phyloP scores from a whole-genome alignment of 2,113 vertebrate genomes.

The Apaloderma vittatum region DNA sequence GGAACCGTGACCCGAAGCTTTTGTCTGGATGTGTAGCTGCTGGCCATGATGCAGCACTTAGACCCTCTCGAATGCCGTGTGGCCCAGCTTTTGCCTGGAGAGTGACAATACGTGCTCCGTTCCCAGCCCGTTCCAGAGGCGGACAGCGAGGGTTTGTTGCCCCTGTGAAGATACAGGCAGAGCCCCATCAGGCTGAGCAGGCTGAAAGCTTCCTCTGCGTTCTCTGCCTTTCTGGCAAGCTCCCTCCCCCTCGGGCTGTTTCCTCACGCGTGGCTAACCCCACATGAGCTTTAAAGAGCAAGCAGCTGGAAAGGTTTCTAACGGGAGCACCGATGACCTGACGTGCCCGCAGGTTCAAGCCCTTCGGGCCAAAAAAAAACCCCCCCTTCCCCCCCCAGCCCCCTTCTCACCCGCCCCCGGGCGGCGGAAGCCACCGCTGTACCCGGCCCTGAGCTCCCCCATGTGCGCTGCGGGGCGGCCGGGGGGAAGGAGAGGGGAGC shows the following conservation, averaged over 20 bases:
- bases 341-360: background rate
- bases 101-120: fast-evolving
- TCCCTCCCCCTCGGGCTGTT: background rate
- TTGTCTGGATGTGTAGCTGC: background rate
- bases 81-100: background rate
- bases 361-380: background rate
- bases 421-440: background rate
- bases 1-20: background rate
- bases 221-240: background rate
- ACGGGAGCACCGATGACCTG: background rate
- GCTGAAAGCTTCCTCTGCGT: background rate
- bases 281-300: background rate
- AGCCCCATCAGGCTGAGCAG: background rate
- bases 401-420: background rate
- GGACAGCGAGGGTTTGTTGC: background rate
- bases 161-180: background rate
- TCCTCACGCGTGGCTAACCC: background rate
- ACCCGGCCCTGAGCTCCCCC: background rate
- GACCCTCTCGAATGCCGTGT: background rate
- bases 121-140: background rate
- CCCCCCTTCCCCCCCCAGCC: no score
- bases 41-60: background rate
- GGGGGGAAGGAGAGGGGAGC: no score
- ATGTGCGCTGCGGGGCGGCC: background rate
- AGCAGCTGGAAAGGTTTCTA: background rate